Evolutionary conservation across 2,797 vertebrate genomes (phyloP), one percentile per base, ranked within the genome.

Genomic region (Ibycter americanus): DNA sequence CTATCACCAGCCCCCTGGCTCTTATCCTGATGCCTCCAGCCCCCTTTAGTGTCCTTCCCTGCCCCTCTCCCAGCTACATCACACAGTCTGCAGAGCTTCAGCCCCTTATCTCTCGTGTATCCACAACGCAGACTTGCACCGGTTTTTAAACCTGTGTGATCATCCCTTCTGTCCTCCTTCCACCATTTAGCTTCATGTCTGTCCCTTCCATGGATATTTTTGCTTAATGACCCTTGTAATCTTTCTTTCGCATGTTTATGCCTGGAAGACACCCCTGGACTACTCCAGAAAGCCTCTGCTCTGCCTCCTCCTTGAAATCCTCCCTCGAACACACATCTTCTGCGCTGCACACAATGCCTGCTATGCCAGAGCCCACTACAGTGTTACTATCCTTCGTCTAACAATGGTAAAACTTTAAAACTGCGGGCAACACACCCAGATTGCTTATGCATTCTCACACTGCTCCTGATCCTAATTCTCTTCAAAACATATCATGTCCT

Each of bases 31-130:
- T 62, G 54, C 19, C 27, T 49, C 61, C 63, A 38, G n/a, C 15
- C 12, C 29, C 14, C 9, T 49, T 68, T 58, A 58, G 9, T 8
- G 4, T 59, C 52, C 11, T 58, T 90, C 23, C 42, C n/a, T 2
- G 1, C 14, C 23, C 29, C 31, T 65, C n/a, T 71, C 56, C 40
- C 61, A 66, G 25, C n/a, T 78, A 26, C 19, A 36, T 40, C 52
- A 40, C 15, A 19, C 14, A 70, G 3, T 20, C 13, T 2, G 22
- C 52, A 32, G 14, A 78, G 29, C 59, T 78, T 63, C 81, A 59
- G 19, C 62, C 82, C 58, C 4, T 0, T 26, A 1, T 44, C 55
- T 31, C 32, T 36, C 0, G 0, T 25, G 47, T 32, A 67, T 32
- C 47, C 27, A 58, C n/a, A 86, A 13, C 3, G 7, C 4, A 7